These are phyloP conservation scores for Epinephelus lanceolatus DNA, from an alignment of 2,113 vertebrate genomes.

Conservation along the genomic window DNA sequence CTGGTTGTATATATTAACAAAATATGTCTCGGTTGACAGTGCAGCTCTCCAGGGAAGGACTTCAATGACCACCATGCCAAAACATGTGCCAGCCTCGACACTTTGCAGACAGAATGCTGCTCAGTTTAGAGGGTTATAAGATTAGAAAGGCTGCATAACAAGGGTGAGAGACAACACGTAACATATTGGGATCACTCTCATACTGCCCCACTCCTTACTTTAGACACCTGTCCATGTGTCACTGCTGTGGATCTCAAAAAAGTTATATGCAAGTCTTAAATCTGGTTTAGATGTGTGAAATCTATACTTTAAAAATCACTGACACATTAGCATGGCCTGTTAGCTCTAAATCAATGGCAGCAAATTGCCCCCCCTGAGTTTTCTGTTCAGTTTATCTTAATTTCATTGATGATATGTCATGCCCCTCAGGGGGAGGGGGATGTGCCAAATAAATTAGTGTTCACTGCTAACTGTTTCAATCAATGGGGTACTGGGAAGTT, in stretches of 20 bases:
- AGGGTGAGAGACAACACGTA: constrained; percentile 72
- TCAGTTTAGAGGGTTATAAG: constrained; percentile 57
- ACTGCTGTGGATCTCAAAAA: constrained; percentile 80
- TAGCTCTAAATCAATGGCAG: constrained; percentile 33
- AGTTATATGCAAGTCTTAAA: constrained; percentile 73
- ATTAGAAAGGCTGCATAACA: constrained; percentile 69
- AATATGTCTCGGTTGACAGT: constrained; percentile 43
- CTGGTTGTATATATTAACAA: background rate
- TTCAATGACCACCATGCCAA: constrained; percentile 52
- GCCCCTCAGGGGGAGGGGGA: constrained; percentile 53
- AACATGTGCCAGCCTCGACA: constrained; percentile 68
- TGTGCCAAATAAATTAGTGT: constrained; percentile 35
- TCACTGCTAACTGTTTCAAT: background rate
- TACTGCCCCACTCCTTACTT: constrained; percentile 78
- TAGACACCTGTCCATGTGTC: constrained; percentile 72
- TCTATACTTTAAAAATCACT: constrained; percentile 40
- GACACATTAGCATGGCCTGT: constrained; percentile 18
- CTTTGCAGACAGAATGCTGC: constrained; percentile 32
- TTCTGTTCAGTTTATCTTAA: constrained; percentile 8
- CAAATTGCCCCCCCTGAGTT: background rate
- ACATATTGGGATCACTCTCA: constrained; percentile 66
- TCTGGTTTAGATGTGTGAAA: constrained; percentile 44
- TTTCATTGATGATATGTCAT: constrained; percentile 15
- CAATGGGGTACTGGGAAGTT: constrained; percentile 14
- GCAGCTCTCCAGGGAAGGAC: constrained; percentile 66